Base-by-base conservation (phyloP, 2,113 vertebrate genomes). In the Nanorana parkeri region DNA sequence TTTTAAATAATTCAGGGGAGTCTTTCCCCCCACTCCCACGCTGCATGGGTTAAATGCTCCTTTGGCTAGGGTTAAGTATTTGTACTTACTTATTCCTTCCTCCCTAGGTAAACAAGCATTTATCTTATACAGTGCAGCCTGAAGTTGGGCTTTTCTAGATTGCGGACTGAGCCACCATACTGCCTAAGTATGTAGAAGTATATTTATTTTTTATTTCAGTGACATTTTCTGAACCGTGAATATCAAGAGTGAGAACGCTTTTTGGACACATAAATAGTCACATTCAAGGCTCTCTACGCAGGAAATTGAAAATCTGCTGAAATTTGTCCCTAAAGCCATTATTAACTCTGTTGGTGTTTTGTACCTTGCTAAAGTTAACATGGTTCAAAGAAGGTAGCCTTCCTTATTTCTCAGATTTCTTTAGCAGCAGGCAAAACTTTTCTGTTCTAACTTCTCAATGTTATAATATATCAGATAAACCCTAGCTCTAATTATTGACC, bases 261-360 rank as follows among this genome's bases (percentile, higher is more conserved):
- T 61, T 24, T 63, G 60, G 32, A 68, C 32, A 68, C 36, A 21
- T 47, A n/a, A 41, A 68, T 41, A 68, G 29, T 19, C 36, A 21
- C 8, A 21, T n/a, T 41, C 66, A 47, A 19, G 15, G 19, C 66
- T 47, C 41, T 11, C 41, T 41, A 47, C 19, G n/a, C 32, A 36
- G 29, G 29, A 32, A n/a, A 29, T 29, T 41, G 66, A 13, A n/a
- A 75, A 47, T 47, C 41, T 47, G 41, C 41, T 17, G 15, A 36
- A 77, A 63, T n/a, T 36, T 24, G 17, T 2, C 36, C 21, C 58
- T 8, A 3, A 23, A 63, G 60, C 60, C 60, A 24, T 63, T 21
- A 24, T 63, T 63, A 63, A 19, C 21, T 63, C 24, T 77, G 21
- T 64, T 32, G 69, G 56, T 73, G 69, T 51, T 73, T 71, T 71